phyloP scores from a whole-genome alignment of 2,888 invertebrate species.

The Prenolepis imparis region DNA sequence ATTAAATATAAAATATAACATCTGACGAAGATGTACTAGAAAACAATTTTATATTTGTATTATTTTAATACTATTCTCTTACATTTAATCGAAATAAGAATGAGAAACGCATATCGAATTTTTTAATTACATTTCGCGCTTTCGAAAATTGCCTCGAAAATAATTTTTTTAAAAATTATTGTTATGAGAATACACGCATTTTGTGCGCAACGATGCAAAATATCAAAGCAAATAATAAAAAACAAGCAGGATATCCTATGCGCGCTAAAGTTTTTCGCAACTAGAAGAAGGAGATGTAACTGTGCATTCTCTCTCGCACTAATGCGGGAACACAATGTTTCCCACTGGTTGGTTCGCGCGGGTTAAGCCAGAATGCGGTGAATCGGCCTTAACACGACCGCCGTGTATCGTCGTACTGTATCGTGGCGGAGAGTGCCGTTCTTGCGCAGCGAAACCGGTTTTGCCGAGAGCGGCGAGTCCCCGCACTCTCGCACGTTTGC shows the following conservation, averaged over 20 bases:
- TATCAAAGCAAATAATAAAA: not conserved
- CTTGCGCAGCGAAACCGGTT: slow-evolving; percentile 31
- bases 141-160: not conserved
- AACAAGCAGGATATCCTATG: not conserved
- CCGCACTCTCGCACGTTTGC: slow-evolving; percentile 23
- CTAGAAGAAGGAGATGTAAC: slow-evolving; percentile 2
- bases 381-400: slow-evolving; percentile 30
- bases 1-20: not conserved
- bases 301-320: not conserved
- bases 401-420: slow-evolving; percentile 16
- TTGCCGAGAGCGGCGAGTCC: not conserved
- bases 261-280: not conserved
- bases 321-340: slow-evolving; percentile 1
- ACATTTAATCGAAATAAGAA: not conserved
- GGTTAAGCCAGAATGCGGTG: slow-evolving; percentile 20
- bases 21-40: not conserved
- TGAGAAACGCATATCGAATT: not conserved
- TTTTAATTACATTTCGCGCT: not conserved
- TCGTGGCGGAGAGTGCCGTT: slow-evolving; percentile 17
- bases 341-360: slow-evolving; percentile 9
- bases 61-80: not conserved
- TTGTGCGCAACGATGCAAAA: not conserved
- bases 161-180: not conserved
- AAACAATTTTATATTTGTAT: not conserved
- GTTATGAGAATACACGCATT: not conserved